phyloP scores from a whole-genome alignment of 1,140 invertebrate genomes.

The Nasonia longicornis region DNA sequence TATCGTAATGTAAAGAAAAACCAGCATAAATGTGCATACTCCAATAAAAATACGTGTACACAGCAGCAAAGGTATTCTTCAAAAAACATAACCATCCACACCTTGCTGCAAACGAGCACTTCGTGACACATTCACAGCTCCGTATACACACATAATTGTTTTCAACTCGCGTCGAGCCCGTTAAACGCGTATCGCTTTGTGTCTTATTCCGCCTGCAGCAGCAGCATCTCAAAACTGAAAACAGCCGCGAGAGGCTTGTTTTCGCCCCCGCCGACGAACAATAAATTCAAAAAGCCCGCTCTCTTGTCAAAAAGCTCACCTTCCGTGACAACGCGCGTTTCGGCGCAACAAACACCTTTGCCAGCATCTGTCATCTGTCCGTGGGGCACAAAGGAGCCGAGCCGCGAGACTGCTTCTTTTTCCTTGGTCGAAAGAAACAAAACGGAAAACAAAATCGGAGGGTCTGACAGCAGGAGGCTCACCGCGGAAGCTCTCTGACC shows the following conservation, averaged over 20 bases:
- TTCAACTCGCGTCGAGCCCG: no score
- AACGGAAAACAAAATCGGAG: neutral
- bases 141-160: neutral
- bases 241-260: neutral
- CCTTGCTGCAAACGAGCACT: neutral
- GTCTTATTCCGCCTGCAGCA: no score
- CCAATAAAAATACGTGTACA: neutral
- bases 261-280: neutral
- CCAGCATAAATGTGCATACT: neutral
- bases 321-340: neutral
- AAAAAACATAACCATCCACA: neutral
- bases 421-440: neutral
- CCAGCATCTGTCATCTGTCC: neutral
- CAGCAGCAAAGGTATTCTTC: neutral
- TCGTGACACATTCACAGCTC: neutral
- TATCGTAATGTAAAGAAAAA: neutral
- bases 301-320: neutral
- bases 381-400: neutral
- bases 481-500: neutral
- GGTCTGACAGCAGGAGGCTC: neutral
- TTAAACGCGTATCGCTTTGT: no score
- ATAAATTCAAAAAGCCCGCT: neutral
- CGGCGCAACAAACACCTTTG: neutral
- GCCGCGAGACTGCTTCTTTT: neutral
- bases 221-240: no score